Evolutionary conservation across 2,797 vertebrate species (phyloP), one percentile per base, ranked within the genome.

Genomic region (Enteromius argenteus): DNA sequence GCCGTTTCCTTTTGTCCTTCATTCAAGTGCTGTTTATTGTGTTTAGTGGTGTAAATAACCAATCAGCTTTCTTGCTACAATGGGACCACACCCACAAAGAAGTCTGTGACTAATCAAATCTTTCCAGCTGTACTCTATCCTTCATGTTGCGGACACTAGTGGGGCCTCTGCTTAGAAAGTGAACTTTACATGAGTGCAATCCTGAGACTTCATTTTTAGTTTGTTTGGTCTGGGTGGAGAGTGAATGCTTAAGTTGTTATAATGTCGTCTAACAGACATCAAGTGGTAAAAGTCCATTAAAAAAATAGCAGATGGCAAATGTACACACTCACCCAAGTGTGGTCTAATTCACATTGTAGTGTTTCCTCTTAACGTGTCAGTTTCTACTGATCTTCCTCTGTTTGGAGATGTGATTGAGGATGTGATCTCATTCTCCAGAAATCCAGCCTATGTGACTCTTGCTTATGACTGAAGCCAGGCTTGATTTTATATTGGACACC

Each of bases 371-470:
- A 88, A 89, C 10, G 4, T 53, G 32, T 66, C 35, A 53, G 81
- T 44, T 78, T 78, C 30, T 62, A n/a, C 64, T 60, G 74, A 69
- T 78, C 92, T 89, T 88, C 89, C 93, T 92, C 93, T 92, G 90
- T 91, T 93, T 92, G 72, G 92, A 92, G 84, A 91, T 93, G 79
- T 79, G 42, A 79, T 42, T 80, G 89, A 96, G 96, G 96, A 96
- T 96, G 91, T 97, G 97, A 97, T 93, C 93, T 97, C 96, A 97
- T 93, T 89, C 91, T 83, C 44, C 88, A 95, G 92, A 95, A 94
- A 96, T 97, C 93, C 91, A 93, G 93, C 92, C 91, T 94, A 95
- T 95, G 93, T 94, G 91, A 92, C 94, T 93, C 90, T 92, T 77
- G 77, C 87, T 90, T 84, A 89, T 92, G 92, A 93, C 93, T 96